Conservation (phyloP, 53 echinoderm and acorn worm species). For the Echinometra lucunter region DNA sequence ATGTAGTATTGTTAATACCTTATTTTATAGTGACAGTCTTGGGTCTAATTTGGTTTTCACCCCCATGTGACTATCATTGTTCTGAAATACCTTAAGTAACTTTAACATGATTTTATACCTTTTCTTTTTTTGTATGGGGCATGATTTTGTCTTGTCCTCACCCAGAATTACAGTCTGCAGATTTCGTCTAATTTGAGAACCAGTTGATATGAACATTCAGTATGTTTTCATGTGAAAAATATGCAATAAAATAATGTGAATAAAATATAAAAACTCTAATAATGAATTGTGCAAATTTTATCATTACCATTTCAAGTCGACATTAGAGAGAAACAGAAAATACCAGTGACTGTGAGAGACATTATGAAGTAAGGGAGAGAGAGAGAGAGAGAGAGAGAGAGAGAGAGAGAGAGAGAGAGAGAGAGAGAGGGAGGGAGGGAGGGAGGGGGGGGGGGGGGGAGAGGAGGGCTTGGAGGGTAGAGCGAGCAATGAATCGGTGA, state of each 20-base stretch:
- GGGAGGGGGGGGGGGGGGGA: not conserved
- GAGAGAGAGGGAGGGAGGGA: not conserved
- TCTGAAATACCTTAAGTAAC: conserved; percentile 29
- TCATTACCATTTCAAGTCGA: not conserved
- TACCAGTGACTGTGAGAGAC: no score
- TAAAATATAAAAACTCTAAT: conserved; percentile 24
- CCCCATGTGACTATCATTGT: not conserved
- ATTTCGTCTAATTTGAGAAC: not conserved
- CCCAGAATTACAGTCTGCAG: not conserved
- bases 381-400: not conserved
- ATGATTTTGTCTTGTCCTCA: not conserved
- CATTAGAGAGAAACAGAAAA: no score
- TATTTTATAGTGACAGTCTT: not conserved
- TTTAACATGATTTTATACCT: not conserved
- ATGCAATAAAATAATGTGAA: conserved; percentile 50
- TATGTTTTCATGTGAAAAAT: conserved; percentile 55
- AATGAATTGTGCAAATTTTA: not conserved
- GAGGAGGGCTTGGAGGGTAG: no score
- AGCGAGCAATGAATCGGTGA: not conserved
- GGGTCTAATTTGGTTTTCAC: not conserved
- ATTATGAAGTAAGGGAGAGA: no score
- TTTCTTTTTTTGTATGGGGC: not conserved
- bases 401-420: not conserved
- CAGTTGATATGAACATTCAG: not conserved
- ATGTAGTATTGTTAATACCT: not conserved